A percentile compares a stretch with the other conserved stretches of the same genome.
Conservation (phyloP, 2,888 invertebrate species). For the Vesta saturnalis region DNA sequence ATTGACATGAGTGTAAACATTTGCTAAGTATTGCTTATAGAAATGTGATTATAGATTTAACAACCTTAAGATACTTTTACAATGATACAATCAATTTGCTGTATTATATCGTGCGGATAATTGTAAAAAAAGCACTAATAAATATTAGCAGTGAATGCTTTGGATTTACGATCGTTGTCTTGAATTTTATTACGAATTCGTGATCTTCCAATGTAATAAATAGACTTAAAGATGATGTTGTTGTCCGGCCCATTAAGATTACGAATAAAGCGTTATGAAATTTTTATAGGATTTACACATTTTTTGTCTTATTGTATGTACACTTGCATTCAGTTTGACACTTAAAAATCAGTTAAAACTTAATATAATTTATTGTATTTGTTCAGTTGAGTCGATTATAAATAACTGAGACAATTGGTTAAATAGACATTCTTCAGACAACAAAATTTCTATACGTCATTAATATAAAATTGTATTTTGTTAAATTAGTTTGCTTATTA, state of each 20-base stretch:
- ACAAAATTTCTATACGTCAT: no score
- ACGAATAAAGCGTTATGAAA: neutral
- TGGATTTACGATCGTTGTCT: constrained; percentile 28
- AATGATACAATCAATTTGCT: constrained; percentile 33
- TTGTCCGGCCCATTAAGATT: neutral
- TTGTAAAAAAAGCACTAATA: constrained; percentile 27
- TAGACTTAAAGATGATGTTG: constrained; percentile 25
- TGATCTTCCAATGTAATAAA: constrained; percentile 29
- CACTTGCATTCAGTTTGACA: no score
- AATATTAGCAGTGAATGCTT: constrained; percentile 24
- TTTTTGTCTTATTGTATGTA: no score
- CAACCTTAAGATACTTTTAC: constrained; percentile 23
- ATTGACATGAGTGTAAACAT: no score
- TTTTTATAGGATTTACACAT: no score
- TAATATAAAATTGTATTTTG: no score
- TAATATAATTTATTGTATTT: no score
- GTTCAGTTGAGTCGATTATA: no score
- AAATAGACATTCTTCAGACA: neutral
- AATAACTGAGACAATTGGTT: neutral
- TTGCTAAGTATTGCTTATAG: constrained; percentile 16
- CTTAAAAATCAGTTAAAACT: no score
- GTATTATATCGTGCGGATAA: constrained; percentile 31
- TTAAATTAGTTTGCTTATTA: neutral
- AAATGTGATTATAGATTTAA: constrained; percentile 17
- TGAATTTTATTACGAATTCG: constrained; percentile 34